Evolutionary conservation across 2,888 invertebrate genomes (phyloP).

Genomic region (Gibbula magus): DNA sequence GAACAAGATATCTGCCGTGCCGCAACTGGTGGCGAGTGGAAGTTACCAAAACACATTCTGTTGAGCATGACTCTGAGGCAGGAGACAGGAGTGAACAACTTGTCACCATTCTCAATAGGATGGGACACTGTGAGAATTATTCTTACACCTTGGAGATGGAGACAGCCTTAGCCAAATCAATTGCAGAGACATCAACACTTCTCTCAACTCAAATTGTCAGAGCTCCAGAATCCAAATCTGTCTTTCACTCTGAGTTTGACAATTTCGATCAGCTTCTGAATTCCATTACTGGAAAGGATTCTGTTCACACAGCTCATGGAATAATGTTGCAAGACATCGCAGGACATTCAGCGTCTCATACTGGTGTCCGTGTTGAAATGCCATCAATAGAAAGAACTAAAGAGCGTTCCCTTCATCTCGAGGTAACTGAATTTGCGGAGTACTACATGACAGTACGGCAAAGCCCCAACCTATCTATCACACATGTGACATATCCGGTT

Average conservation of each 20-base stretch:
- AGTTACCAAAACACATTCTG: constrained; percentile 39
- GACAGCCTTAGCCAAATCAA: constrained; percentile 42
- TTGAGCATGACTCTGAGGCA: constrained; percentile 40
- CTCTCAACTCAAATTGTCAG: constrained; percentile 45
- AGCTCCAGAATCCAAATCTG: constrained; percentile 31
- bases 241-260: constrained; percentile 57
- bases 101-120: constrained; percentile 35
- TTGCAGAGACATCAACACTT: constrained; percentile 40
- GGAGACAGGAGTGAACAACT: constrained; percentile 34
- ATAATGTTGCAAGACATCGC: constrained; percentile 54
- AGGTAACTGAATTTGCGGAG: not conserved
- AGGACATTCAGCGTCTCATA: not conserved
- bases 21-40: constrained; percentile 41
- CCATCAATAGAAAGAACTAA: constrained; percentile 9
- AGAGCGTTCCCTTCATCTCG: not conserved
- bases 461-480: constrained; percentile 25
- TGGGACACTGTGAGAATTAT: constrained; percentile 44
- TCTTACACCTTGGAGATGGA: constrained; percentile 39
- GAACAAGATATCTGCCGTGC: constrained; percentile 46
- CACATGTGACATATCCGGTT: not conserved
- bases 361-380: not conserved
- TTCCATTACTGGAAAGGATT: constrained; percentile 38
- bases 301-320: constrained; percentile 51
- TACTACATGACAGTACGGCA: constrained; percentile 26
- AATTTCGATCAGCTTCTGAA: constrained; percentile 50